Evolutionary conservation across 2,888 invertebrate genomes (phyloP).

Genomic region (Mythimna vitellina): DNA sequence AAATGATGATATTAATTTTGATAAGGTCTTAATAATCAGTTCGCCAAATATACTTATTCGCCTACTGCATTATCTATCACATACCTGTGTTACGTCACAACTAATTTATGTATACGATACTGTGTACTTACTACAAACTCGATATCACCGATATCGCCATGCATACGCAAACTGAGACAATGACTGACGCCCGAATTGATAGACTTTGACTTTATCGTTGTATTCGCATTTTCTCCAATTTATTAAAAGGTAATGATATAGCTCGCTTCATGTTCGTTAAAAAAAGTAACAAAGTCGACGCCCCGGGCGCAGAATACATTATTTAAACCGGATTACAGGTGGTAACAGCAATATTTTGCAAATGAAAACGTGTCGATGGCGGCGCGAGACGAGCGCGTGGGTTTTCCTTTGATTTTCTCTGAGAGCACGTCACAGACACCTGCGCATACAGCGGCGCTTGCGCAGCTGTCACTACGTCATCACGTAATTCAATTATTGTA

Average conservation of each 20-base stretch:
- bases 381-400: conserved; percentile 77
- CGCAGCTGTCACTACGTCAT: conserved; percentile 87
- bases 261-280: conserved; percentile 58
- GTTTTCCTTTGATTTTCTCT: conserved; percentile 86
- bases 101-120: conserved; percentile 4
- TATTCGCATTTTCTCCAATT: conserved; percentile 20
- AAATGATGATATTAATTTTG: background rate
- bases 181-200: conserved; percentile 19
- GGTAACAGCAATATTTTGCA: conserved; percentile 80
- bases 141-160: background rate
- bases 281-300: conserved; percentile 65
- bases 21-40: conserved; percentile 9
- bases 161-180: conserved; percentile 7
- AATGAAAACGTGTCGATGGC: conserved; percentile 76
- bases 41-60: background rate
- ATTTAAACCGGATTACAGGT: conserved; percentile 74
- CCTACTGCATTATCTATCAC: background rate
- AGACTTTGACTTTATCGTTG: conserved; percentile 20
- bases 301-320: conserved; percentile 64
- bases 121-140: conserved; percentile 1
- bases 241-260: conserved; percentile 56
- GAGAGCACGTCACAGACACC: conserved; percentile 81
- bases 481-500: conserved; percentile 84
- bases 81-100: conserved; percentile 4
- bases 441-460: conserved; percentile 84